Conservation (phyloP, 2,113 vertebrate genomes). For the Thalassarche chlororhynchos region DNA sequence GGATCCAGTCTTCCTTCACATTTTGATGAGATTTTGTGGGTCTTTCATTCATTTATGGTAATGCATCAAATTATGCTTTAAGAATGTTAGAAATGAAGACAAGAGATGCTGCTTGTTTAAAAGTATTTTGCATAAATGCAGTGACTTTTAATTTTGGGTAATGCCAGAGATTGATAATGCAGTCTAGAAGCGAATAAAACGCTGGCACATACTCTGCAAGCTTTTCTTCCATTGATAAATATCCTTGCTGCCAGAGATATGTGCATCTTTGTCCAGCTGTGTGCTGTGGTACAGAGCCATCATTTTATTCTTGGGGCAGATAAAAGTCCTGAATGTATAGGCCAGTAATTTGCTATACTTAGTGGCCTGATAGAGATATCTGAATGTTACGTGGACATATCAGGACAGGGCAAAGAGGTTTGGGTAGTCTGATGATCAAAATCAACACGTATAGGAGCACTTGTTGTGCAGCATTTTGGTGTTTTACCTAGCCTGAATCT, state of each 20-base stretch:
- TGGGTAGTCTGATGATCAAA: neutral
- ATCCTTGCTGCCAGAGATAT: neutral
- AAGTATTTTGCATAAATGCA: slow-evolving; percentile 22
- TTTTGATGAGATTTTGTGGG: neutral
- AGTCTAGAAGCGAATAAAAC: slow-evolving; percentile 3
- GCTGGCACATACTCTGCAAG: neutral
- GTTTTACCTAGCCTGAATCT: neutral
- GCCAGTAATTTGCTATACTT: neutral
- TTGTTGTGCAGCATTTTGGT: neutral
- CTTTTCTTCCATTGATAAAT: slow-evolving; percentile 1
- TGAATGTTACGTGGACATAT: neutral
- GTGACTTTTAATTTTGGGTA: slow-evolving; percentile 18
- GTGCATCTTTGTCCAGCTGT: neutral
- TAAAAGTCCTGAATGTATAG: neutral
- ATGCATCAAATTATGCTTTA: slow-evolving; percentile 6
- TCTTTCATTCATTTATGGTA: slow-evolving; percentile 7
- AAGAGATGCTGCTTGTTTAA: neutral
- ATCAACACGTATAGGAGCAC: neutral
- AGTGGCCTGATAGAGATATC: neutral
- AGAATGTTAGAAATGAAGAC: slow-evolving; percentile 24
- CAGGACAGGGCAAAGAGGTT: neutral
- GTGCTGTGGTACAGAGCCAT: neutral
- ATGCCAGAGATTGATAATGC: neutral
- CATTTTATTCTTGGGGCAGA: neutral
- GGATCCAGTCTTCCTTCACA: neutral